Base-by-base conservation (phyloP, 2,113 vertebrate species). In the Lethenteron reissneri region DNA sequence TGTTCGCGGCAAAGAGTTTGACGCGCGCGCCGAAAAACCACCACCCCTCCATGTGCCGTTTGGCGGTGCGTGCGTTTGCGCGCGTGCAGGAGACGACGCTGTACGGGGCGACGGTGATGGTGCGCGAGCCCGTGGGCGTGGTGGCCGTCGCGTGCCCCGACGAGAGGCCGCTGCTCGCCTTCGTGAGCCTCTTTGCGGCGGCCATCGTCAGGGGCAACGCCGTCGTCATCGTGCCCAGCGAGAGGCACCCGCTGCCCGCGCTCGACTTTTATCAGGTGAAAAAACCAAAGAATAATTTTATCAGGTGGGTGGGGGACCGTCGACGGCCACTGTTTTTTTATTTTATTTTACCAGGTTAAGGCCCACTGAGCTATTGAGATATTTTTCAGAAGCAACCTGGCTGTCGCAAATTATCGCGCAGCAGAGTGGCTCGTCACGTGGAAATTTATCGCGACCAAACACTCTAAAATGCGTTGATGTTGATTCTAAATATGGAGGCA, bases 141-240 rank as follows among this genome's bases (percentile, higher is more conserved):
- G 17, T 91, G n/a, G 89, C 85, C 0, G 73, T 88, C 1, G 74
- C 88, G 71, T 86, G 90, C 21, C 88, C 89, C 0, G 80, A 89
- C 1, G 71, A 79, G 8, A 76, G 64, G 60, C 85, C 87, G 17
- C 83, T 92, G 72, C 85, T 90, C n/a, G 83, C 83, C 62, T 81
- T 88, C 72, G 80, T 87, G 10, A 85, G 86, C 0, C 75, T 90
- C 69, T 80, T 91, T 57, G 88, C 85, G 3, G 83, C 87, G 0
- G 80, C 85, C 10, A 70, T 92, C 41, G 80, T 82, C 57, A 77
- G 80, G 2, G 89, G 89, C 60, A 92, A 89, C 4, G 78, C 84
- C 1, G 78, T 87, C 64, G 58, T 92, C 70, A 73, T 88, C 76
- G 81, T 89, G n/a, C 86, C 88, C 73, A 87, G 88, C 71, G 74